phyloP scores from a whole-genome alignment of 2,797 vertebrate genomes.

The Halcyon chelicuti region DNA sequence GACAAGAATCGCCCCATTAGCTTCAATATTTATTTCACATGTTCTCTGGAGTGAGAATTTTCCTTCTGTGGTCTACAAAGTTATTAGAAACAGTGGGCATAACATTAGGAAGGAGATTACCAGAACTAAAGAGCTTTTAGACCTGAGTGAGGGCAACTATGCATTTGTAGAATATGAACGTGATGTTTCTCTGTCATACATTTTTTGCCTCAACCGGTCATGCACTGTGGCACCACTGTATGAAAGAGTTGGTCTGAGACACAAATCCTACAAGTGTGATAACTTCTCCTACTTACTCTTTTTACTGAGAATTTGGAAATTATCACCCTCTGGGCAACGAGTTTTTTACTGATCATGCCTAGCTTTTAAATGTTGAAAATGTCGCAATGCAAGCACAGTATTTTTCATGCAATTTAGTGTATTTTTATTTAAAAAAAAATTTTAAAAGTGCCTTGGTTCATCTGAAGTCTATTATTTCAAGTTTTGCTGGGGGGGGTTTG shows the following conservation, averaged over 20 bases:
- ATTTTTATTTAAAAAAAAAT: neutral
- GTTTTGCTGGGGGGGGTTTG: too few relatives aligned
- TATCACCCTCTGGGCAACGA: neutral
- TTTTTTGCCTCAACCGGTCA: neutral
- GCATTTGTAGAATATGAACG: neutral
- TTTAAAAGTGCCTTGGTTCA: neutral
- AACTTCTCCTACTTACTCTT: neutral
- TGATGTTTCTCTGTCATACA: neutral
- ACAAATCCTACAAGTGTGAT: neutral
- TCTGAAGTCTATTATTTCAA: neutral
- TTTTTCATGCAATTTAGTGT: neutral
- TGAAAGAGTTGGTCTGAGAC: neutral
- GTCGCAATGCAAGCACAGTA: neutral
- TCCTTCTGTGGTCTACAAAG: constrained; percentile 44
- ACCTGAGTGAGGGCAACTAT: neutral
- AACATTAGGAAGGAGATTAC: neutral
- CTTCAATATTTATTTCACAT: constrained; percentile 44
- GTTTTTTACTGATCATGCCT: neutral
- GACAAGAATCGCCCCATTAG: constrained; percentile 54
- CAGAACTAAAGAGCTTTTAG: neutral
- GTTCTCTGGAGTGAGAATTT: constrained; percentile 42
- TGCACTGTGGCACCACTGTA: neutral
- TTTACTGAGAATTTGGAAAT: neutral
- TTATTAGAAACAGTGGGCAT: constrained; percentile 27
- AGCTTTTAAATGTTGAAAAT: neutral